Percentiles rank a stretch among this genome's conserved stretches.
These are phyloP conservation scores for Podabrus alpinus DNA, from an alignment of 2,888 invertebrate species.

Conservation along the genomic window DNA sequence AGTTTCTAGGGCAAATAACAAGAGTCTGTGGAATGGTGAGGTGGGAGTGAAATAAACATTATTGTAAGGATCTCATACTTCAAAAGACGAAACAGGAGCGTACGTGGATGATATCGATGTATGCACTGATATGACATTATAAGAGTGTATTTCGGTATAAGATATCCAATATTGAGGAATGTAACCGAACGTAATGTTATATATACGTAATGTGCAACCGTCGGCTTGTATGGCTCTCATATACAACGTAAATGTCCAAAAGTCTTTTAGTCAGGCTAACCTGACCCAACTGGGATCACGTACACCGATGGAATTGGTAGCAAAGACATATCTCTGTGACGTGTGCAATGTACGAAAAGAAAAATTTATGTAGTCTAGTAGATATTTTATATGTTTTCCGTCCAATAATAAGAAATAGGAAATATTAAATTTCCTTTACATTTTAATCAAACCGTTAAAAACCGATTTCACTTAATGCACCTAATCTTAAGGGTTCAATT, in stretches of 20 bases:
- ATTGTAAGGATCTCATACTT: slow-evolving; percentile 43
- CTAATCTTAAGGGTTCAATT: neutral
- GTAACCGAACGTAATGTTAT: slow-evolving; percentile 42
- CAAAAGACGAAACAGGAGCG: slow-evolving; percentile 36
- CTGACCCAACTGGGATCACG: slow-evolving; percentile 48
- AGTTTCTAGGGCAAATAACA: slow-evolving; percentile 44
- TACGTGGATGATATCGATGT: slow-evolving; percentile 45
- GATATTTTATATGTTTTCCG: slow-evolving; percentile 37
- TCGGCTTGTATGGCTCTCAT: slow-evolving; percentile 45
- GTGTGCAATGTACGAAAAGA: slow-evolving; percentile 48
- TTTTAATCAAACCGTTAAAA: neutral
- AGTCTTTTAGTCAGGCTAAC: slow-evolving; percentile 42
- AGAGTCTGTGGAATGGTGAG: slow-evolving; percentile 30
- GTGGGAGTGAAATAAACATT: slow-evolving; percentile 35
- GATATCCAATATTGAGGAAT: slow-evolving; percentile 45
- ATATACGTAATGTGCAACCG: slow-evolving; percentile 48
- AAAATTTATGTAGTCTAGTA: slow-evolving; percentile 49
- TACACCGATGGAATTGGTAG: slow-evolving; percentile 47
- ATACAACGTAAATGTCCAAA: slow-evolving; percentile 52
- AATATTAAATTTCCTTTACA: slow-evolving; percentile 17
- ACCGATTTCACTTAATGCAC: neutral
- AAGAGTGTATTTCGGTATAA: slow-evolving; percentile 26
- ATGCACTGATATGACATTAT: slow-evolving; percentile 25
- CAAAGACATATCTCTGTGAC: slow-evolving; percentile 50
- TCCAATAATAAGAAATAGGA: slow-evolving; percentile 35